Percentiles rank a stretch among this genome's conserved stretches.
Conservation (phyloP, 2,113 vertebrate species). For the Odontophorus gujanensis region DNA sequence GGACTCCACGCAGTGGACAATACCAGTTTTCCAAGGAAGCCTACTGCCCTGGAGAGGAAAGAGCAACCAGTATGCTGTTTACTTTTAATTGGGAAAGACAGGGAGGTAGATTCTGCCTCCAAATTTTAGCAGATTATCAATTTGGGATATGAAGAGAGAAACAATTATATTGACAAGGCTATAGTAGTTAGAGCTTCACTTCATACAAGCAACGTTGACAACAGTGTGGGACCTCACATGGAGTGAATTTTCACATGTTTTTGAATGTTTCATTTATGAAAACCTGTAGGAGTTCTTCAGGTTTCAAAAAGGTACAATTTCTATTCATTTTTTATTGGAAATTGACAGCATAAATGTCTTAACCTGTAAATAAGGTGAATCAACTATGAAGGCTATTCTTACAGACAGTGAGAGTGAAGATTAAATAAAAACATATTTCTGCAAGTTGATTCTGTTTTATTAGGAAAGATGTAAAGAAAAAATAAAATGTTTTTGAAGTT, state of each 20-base stretch:
- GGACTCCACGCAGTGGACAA: neutral
- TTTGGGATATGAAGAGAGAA: neutral
- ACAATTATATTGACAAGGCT: neutral
- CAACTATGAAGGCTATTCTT: neutral
- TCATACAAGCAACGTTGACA: neutral
- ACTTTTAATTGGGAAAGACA: neutral
- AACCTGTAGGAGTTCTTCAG: neutral
- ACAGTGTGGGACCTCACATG: accelerated
- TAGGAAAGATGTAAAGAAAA: neutral
- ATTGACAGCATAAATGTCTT: neutral
- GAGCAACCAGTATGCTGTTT: neutral
- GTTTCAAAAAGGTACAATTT: neutral
- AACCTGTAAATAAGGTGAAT: neutral
- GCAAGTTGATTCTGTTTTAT: neutral
- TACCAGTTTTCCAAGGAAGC: neutral
- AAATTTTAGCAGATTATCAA: neutral
- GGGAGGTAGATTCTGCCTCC: neutral
- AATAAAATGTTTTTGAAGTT: neutral
- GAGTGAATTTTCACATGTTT: neutral
- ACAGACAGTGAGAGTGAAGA: neutral
- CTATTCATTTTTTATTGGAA: neutral
- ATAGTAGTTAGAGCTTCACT: neutral
- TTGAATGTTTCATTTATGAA: neutral
- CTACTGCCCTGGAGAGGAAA: neutral
- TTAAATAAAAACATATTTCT: neutral